Conservation (phyloP, 2,797 vertebrate genomes). For the Anguilla pacifica region DNA sequence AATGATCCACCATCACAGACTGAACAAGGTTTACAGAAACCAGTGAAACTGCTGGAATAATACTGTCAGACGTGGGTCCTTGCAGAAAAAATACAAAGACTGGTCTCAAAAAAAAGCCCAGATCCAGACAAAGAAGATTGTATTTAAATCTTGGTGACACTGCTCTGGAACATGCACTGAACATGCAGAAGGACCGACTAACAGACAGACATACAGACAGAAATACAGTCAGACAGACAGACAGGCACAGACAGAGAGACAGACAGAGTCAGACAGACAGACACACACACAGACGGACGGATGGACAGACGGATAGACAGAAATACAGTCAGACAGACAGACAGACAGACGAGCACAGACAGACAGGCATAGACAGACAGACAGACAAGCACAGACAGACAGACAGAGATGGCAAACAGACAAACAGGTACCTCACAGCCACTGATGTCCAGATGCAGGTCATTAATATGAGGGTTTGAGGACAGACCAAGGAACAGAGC, state of each 20-base stretch:
- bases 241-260: background rate
- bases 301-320: background rate
- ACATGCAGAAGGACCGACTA: constrained; percentile 18
- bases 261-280: background rate
- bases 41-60: background rate
- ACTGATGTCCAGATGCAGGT: constrained; percentile 84
- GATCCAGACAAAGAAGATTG: too few relatives aligned
- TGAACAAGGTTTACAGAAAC: background rate
- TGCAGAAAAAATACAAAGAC: too few relatives aligned
- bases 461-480: constrained; percentile 83
- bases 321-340: constrained; percentile 28
- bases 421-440: constrained; percentile 76
- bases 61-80: background rate
- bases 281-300: background rate
- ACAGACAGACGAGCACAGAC: background rate
- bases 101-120: too few relatives aligned
- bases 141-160: background rate
- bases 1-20: background rate
- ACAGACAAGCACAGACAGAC: background rate
- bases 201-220: constrained; percentile 19
- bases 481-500: constrained; percentile 81
- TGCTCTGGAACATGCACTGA: background rate
- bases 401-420: background rate
- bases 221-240: too few relatives aligned
- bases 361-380: constrained; percentile 20